A percentile compares a stretch with the other conserved stretches of the same genome.
Evolutionary conservation across 2,113 vertebrate species (phyloP).

Genomic region (Eretmodus cyanostictus): DNA sequence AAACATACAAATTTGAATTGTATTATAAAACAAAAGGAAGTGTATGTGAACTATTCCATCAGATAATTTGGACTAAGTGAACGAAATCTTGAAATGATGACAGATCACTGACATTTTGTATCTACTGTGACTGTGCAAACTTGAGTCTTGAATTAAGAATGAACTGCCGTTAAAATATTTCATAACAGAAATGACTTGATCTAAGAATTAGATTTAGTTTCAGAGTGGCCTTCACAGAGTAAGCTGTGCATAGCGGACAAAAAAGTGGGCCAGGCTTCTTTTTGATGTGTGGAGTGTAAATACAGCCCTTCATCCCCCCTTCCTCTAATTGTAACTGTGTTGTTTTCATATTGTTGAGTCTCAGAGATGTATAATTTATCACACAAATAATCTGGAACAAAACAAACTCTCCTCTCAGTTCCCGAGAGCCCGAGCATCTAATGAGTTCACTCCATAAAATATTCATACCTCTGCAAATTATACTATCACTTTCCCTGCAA

Average conservation of each 20-base stretch:
- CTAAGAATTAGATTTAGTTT: not conserved
- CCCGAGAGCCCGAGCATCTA: conserved; percentile 33
- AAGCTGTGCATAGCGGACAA: not conserved
- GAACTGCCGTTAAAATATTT: not conserved
- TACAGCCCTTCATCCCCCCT: not conserved
- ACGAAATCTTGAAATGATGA: not conserved
- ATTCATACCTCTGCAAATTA: conserved; percentile 44
- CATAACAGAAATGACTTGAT: not conserved
- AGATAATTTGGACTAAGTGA: not conserved
- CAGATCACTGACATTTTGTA: not conserved
- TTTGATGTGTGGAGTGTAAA: conserved; percentile 36
- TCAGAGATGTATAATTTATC: conserved; percentile 55
- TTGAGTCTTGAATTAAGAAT: not conserved
- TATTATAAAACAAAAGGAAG: not conserved
- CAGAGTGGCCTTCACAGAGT: not conserved
- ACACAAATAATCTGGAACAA: conserved; percentile 55
- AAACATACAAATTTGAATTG: not conserved
- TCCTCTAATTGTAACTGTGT: conserved; percentile 27
- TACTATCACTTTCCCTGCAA: conserved; percentile 15
- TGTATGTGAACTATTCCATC: not conserved
- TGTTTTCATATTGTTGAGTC: conserved; percentile 46
- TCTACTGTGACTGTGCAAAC: not conserved
- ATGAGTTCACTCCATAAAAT: conserved; percentile 51
- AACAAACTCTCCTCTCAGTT: conserved; percentile 45
- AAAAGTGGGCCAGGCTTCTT: conserved; percentile 33